Percentiles rank a stretch among this genome's conserved stretches.
These are phyloP conservation scores for Polietes domitor DNA, from an alignment of 2,888 invertebrate species.

Conservation along the genomic window DNA sequence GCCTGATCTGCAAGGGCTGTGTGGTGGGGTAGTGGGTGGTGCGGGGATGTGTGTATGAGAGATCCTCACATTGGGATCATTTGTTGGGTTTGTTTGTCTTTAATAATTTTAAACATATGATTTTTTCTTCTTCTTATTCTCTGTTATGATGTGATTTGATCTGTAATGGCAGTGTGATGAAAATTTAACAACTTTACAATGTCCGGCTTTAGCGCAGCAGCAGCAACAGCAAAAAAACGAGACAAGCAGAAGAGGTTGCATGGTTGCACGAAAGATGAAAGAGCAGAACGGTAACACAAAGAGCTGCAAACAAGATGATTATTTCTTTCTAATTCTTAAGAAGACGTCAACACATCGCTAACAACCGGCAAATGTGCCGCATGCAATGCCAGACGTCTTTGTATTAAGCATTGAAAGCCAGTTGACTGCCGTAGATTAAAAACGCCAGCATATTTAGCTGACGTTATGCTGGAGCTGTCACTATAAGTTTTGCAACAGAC, in stretches of 20 bases:
- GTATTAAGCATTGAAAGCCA: background rate
- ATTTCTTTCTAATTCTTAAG: conserved; percentile 24
- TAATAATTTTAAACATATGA: conserved; percentile 64
- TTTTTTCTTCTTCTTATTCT: too few species aligned
- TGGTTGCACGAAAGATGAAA: background rate
- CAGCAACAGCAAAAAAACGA: background rate
- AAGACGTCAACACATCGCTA: conserved; percentile 29
- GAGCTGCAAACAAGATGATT: conserved; percentile 28
- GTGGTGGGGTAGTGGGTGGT: background rate
- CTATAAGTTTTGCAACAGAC: background rate
- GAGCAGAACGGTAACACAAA: conserved; percentile 11
- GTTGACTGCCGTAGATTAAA: conserved; percentile 32
- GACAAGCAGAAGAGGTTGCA: background rate
- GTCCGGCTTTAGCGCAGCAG: background rate
- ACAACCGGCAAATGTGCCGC: conserved; percentile 19
- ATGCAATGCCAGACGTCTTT: conserved; percentile 20
- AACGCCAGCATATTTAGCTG: too few species aligned
- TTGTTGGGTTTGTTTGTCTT: conserved; percentile 39
- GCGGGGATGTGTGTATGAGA: background rate
- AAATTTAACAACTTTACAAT: conserved; percentile 38
- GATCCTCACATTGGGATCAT: background rate
- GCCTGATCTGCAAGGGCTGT: conserved; percentile 29
- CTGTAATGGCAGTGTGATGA: conserved; percentile 35
- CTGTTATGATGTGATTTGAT: background rate
- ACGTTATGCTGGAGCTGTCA: background rate